Percentiles rank a stretch among this genome's conserved stretches.
Evolutionary conservation across 2,888 invertebrate genomes (phyloP).

Genomic region (Cistogaster globosa): DNA sequence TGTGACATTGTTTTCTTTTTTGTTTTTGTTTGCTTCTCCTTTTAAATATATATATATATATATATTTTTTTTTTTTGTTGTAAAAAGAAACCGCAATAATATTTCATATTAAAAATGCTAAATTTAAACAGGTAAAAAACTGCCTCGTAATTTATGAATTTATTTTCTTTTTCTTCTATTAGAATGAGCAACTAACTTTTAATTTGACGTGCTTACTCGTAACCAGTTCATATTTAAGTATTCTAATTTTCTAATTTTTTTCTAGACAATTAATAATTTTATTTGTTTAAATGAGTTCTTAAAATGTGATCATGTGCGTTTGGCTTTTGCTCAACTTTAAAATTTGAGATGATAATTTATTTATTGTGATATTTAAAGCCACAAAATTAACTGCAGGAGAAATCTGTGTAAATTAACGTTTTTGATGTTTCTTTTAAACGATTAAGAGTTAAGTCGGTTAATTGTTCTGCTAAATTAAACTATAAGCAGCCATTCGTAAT

Average conservation of each 20-base stretch:
- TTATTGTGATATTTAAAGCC: neutral
- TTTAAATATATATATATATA: slow-evolving; percentile 49
- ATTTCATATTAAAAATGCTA: slow-evolving; percentile 17
- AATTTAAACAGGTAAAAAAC: slow-evolving; percentile 48
- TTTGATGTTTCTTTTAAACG: no score
- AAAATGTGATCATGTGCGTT: slow-evolving; percentile 5
- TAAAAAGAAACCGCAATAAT: slow-evolving; percentile 24
- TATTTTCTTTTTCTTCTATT: neutral
- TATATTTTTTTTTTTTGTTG: no score
- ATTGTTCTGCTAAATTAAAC: no score
- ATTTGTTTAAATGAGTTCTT: neutral
- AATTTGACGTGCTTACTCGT: neutral
- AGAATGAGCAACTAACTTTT: slow-evolving; percentile 10
- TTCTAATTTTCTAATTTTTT: neutral
- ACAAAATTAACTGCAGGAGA: neutral
- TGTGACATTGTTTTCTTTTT: slow-evolving; percentile 16
- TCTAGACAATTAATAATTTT: neutral
- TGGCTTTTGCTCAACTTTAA: slow-evolving; percentile 13
- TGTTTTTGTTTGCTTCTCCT: slow-evolving; percentile 2
- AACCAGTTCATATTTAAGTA: neutral
- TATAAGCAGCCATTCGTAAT: no score
- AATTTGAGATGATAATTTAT: slow-evolving; percentile 9
- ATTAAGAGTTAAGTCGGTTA: no score
- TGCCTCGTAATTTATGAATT: neutral
- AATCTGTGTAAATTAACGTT: neutral